phyloP scores from a whole-genome alignment of 2,888 invertebrate genomes.

The Cephus runcator region DNA sequence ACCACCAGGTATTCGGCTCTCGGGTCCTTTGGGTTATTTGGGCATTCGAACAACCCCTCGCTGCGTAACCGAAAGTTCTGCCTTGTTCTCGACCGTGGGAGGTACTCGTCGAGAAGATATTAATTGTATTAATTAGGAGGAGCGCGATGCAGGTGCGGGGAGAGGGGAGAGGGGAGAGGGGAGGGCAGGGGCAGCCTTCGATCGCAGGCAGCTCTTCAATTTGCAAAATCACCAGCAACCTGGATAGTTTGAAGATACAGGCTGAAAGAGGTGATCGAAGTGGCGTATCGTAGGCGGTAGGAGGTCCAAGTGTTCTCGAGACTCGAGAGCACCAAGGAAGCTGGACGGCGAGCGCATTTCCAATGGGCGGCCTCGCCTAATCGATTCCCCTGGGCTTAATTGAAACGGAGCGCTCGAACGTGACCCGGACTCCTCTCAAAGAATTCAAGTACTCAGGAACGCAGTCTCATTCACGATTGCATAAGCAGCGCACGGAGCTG shows the following conservation, averaged over 20 bases:
- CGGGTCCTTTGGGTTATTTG: not conserved
- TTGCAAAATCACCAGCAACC: no score
- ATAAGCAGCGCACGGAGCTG: conserved; percentile 50
- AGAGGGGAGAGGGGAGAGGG: not conserved
- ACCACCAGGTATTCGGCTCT: not conserved
- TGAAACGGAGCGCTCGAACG: not conserved
- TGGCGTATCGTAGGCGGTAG: not conserved
- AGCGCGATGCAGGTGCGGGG: not conserved
- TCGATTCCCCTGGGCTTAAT: not conserved
- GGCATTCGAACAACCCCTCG: conserved; percentile 41
- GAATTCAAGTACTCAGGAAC: conserved; percentile 53
- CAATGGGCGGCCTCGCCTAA: not conserved
- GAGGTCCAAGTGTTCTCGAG: not conserved
- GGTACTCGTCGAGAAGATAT: conserved; percentile 52
- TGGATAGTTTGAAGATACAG: not conserved
- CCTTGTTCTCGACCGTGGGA: conserved; percentile 45
- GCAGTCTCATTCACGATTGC: conserved; percentile 46
- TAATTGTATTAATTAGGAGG: conserved; percentile 53
- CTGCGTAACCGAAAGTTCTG: conserved; percentile 41
- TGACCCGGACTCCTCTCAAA: not conserved
- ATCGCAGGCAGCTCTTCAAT: not conserved
- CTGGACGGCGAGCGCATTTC: not conserved
- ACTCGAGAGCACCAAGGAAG: not conserved
- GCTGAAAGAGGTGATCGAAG: not conserved
- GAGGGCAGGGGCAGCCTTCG: not conserved